phyloP scores from a whole-genome alignment of 1,140 invertebrate species.

The Pantala flavescens region DNA sequence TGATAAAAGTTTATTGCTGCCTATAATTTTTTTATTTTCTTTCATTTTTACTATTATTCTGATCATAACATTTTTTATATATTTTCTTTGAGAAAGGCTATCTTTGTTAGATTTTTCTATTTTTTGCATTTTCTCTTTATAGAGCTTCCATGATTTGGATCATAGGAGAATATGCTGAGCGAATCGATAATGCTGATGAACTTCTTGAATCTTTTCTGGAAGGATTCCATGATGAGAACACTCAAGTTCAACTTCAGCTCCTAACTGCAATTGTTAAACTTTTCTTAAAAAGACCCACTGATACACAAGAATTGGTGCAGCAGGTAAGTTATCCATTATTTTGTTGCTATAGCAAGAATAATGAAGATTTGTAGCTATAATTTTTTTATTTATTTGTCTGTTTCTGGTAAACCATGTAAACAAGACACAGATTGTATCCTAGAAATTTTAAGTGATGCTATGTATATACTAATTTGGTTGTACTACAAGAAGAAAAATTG shows the following conservation, averaged over 20 bases:
- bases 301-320: constrained; percentile 97
- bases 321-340: constrained; percentile 33
- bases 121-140: constrained; percentile 17
- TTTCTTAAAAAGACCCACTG: constrained; percentile 93
- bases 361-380: no score
- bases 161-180: constrained; percentile 97
- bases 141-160: constrained; percentile 99
- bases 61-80: no score
- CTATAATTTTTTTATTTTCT: no score
- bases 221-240: constrained; percentile 99
- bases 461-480: no score
- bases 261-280: constrained; percentile 97
- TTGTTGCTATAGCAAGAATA: not conserved
- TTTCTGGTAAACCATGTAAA: not conserved
- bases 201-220: constrained; percentile 96
- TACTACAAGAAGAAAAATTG: no score
- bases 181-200: constrained; percentile 99
- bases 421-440: no score
- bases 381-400: not conserved
- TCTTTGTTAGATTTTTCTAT: constrained; percentile 11
- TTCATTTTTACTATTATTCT: no score
- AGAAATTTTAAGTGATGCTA: no score
- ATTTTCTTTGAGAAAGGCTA: not conserved
- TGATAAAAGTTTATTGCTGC: no score
- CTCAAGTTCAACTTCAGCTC: constrained; percentile 94